Conservation (phyloP, 2,113 vertebrate genomes). For the Mus musculus region GRCm39 chr9:74715001-74715500, state of each 20-base stretch:
- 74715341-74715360: neutral
- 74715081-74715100: constrained; percentile 42
- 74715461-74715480: neutral
- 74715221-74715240: constrained; percentile 66
- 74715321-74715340: neutral
- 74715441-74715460: neutral
- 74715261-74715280: constrained; percentile 61
- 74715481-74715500: neutral
- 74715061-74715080: constrained; percentile 18
- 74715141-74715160: constrained; percentile 49
- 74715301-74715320: constrained; percentile 12
- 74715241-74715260: constrained; percentile 14
- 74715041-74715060: neutral
- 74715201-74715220: constrained; percentile 52
- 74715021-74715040: neutral
- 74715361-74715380: fast-evolving
- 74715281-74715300: constrained; percentile 10
- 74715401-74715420: neutral
- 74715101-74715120: constrained; percentile 56
- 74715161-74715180: constrained; percentile 33
- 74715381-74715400: neutral
- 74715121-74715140: constrained; percentile 53
- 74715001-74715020: constrained; percentile 7
- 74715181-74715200: constrained; percentile 50
- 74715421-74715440: neutral